A percentile compares a stretch with the other conserved stretches of the same genome.
Conservation (phyloP, 2,888 invertebrate species). For the Cosmopolites sordidus region DNA sequence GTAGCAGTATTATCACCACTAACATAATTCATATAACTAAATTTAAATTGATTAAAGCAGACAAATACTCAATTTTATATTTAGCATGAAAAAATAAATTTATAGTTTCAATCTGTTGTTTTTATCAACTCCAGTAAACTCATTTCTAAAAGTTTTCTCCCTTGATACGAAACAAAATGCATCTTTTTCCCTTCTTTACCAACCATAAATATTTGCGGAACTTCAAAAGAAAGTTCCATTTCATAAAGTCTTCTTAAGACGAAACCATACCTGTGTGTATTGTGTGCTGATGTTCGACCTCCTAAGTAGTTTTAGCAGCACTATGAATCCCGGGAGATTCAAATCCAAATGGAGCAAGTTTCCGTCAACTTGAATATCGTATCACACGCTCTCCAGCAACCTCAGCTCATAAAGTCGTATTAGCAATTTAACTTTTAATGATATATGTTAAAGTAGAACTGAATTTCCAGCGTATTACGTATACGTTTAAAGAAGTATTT, state of each 20-base stretch:
- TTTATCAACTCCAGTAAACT: no score
- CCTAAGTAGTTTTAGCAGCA: constrained; percentile 15
- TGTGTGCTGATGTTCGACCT: constrained; percentile 16
- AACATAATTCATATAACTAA: no score
- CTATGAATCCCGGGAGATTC: constrained; percentile 7
- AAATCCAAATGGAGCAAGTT: constrained; percentile 15
- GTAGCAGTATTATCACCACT: no score
- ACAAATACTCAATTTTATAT: no score
- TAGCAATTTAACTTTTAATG: constrained; percentile 10
- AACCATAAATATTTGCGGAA: constrained; percentile 10
- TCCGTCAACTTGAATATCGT: constrained; percentile 7
- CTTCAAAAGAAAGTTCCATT: constrained; percentile 11
- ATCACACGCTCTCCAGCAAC: constrained; percentile 2
- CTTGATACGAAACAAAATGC: no score
- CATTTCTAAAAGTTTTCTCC: no score
- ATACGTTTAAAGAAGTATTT: no score
- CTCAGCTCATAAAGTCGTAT: constrained; percentile 5
- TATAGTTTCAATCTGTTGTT: no score
- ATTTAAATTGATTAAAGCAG: no score
- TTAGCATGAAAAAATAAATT: no score
- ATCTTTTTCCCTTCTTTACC: not conserved
- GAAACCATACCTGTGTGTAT: constrained; percentile 18
- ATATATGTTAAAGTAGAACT: not conserved
- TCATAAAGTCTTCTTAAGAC: constrained; percentile 13
- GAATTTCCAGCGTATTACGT: no score